Conservation (phyloP, 2,113 vertebrate genomes). For the Lonchura striata region DNA sequence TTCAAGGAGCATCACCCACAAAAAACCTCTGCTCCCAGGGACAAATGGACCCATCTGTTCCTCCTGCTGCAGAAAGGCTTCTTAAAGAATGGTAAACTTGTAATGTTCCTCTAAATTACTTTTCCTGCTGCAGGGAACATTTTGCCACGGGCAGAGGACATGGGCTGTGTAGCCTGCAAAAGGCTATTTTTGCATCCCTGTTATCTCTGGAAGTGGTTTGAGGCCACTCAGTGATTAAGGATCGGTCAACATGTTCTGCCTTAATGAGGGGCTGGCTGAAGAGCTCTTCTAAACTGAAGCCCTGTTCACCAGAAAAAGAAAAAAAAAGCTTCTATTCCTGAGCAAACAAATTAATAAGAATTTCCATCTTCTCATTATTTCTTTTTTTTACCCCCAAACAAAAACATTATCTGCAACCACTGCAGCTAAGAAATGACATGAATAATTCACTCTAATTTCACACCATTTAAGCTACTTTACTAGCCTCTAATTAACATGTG, state of each 20-base stretch:
- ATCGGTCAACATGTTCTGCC: not conserved
- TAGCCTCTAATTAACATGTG: constrained; percentile 67
- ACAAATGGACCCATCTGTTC: not conserved
- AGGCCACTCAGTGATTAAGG: constrained; percentile 4
- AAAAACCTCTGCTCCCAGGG: not conserved
- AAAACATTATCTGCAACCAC: constrained; percentile 29
- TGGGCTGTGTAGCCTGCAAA: not conserved
- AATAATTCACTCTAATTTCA: constrained; percentile 72
- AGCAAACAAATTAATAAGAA: constrained; percentile 45
- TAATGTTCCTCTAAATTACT: not conserved
- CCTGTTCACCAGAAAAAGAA: not conserved
- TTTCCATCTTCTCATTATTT: constrained; percentile 35
- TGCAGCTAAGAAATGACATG: constrained; percentile 44
- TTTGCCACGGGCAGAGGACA: not conserved
- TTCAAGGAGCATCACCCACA: not conserved
- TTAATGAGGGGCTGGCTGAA: constrained; percentile 17
- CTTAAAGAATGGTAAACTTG: not conserved
- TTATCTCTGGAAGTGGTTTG: not conserved
- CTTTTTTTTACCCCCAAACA: not conserved
- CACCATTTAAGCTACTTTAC: constrained; percentile 64
- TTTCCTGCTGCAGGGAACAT: not conserved
- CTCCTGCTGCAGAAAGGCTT: not conserved
- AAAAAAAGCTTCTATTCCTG: not conserved
- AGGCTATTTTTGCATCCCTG: not conserved
- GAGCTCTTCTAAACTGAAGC: constrained; percentile 17